Evolutionary conservation across 2,888 invertebrate species (phyloP).

Genomic region (Listrodromus nycthemerus): DNA sequence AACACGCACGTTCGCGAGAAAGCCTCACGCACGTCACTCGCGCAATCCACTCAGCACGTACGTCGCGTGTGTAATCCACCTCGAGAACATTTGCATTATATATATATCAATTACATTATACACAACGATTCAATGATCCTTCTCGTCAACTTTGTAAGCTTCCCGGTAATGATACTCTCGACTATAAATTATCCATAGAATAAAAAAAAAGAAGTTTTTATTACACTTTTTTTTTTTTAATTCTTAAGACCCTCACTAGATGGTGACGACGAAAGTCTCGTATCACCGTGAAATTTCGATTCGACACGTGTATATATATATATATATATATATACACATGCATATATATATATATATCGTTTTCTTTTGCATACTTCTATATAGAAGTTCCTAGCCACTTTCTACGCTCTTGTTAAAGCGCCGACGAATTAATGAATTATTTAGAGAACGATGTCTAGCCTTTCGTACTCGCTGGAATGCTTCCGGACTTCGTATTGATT

Average conservation of each 20-base stretch:
- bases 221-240: neutral
- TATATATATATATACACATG: neutral
- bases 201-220: neutral
- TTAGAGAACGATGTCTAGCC: conserved; percentile 57
- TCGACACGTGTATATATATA: conserved; percentile 15
- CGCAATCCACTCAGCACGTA: conserved; percentile 9
- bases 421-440: conserved; percentile 76
- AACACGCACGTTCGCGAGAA: conserved; percentile 46
- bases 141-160: neutral
- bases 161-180: neutral
- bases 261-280: conserved; percentile 2
- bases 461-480: conserved; percentile 56
- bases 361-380: conserved; percentile 3
- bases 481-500: conserved; percentile 58
- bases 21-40: conserved; percentile 38
- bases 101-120: conserved; percentile 32
- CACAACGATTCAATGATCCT: neutral
- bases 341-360: neutral
- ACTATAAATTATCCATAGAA: neutral
- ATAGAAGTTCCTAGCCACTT: conserved; percentile 68
- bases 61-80: conserved; percentile 9
- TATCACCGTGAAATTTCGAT: conserved; percentile 13
- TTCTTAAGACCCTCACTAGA: neutral
- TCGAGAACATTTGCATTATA: neutral
- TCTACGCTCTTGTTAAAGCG: conserved; percentile 69